A percentile compares a stretch with the other conserved stretches of the same genome.
Conservation (phyloP, 2,113 vertebrate species). For the Pachycephala philippinensis region DNA sequence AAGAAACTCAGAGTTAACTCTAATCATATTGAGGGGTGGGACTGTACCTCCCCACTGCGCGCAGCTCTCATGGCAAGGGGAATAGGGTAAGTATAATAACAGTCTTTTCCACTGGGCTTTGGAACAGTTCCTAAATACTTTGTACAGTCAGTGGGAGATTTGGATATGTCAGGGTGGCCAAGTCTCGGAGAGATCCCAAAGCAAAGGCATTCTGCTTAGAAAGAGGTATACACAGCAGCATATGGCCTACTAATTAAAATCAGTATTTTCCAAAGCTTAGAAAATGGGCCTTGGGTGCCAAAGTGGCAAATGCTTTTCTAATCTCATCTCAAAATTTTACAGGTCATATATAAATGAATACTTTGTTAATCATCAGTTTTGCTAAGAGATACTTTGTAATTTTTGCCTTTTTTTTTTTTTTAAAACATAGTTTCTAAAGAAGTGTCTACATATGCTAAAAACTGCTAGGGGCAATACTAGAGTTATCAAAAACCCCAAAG, state of each 20-base stretch:
- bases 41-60: neutral
- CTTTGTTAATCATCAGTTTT: neutral
- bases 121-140: slow-evolving; percentile 5
- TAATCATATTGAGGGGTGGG: neutral
- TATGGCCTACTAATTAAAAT: slow-evolving; percentile 11
- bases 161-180: neutral
- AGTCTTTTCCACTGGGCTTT: neutral
- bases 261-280: neutral
- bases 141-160: neutral
- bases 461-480: neutral
- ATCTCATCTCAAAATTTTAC: neutral
- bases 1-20: neutral
- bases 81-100: neutral
- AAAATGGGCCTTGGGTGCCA: neutral
- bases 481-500: neutral
- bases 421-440: neutral
- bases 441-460: neutral
- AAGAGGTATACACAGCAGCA: neutral
- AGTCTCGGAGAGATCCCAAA: neutral
- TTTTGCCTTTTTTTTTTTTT: neutral
- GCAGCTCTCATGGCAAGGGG: neutral
- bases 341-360: neutral
- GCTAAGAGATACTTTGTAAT: neutral
- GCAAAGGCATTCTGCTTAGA: neutral
- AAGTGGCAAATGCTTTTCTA: neutral